Conservation (phyloP, 2,113 vertebrate species). For the Pseudonaja textilis region DNA sequence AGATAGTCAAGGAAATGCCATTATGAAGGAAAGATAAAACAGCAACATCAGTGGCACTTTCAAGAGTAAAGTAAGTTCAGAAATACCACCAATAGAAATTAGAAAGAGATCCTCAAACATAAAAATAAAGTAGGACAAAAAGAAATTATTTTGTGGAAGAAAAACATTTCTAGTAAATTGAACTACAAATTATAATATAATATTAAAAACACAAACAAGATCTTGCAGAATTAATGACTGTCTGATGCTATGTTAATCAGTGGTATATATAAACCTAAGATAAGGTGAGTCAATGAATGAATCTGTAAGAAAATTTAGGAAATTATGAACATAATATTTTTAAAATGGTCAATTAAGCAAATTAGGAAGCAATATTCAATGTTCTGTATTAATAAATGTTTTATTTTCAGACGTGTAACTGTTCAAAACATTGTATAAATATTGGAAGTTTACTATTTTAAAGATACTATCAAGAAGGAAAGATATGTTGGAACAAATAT, state of each 20-base stretch:
- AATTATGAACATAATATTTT: background rate
- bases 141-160: background rate
- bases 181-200: background rate
- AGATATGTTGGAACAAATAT: background rate
- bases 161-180: background rate
- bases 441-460: background rate
- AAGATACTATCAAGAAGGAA: background rate
- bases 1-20: background rate
- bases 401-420: background rate
- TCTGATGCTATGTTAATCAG: background rate
- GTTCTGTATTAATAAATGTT: background rate
- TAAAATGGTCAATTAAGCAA: background rate
- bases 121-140: background rate
- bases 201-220: background rate
- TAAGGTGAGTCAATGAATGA: background rate
- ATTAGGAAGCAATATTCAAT: background rate
- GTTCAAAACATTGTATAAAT: background rate
- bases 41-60: background rate
- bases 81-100: background rate
- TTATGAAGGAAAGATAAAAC: background rate
- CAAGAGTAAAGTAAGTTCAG: background rate
- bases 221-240: background rate
- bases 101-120: background rate
- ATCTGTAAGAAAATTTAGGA: background rate
- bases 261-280: background rate